phyloP scores from a whole-genome alignment of 2,797 vertebrate genomes.

The Liparis tanakae region DNA sequence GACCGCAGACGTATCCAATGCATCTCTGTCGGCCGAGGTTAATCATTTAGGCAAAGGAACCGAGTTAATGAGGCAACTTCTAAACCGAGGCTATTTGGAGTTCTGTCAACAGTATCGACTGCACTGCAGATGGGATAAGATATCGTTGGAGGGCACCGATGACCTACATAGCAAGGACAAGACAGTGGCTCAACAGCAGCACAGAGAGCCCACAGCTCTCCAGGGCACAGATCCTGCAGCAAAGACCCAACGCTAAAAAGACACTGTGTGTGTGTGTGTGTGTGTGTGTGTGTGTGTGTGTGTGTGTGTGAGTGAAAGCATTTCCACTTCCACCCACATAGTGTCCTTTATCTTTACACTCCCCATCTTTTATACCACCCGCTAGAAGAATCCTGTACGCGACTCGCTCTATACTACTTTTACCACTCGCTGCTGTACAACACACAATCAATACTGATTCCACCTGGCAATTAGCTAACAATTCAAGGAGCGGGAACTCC shows the following conservation, averaged over 20 bases:
- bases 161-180: conserved; percentile 81
- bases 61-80: conserved; percentile 79
- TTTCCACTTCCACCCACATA: conserved; percentile 56
- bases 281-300: conserved; percentile 6
- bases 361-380: conserved; percentile 66
- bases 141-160: conserved; percentile 74
- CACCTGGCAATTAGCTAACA: conserved; percentile 85
- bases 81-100: conserved; percentile 72
- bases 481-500: conserved; percentile 68
- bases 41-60: conserved; percentile 74
- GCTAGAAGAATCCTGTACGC: conserved; percentile 67
- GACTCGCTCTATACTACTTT: conserved; percentile 69
- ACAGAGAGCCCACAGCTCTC: conserved; percentile 70
- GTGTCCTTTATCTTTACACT: conserved; percentile 64
- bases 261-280: conserved; percentile 18
- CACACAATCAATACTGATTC: conserved; percentile 80
- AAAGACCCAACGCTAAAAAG: conserved; percentile 43
- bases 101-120: conserved; percentile 80
- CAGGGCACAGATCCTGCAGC: conserved; percentile 67
- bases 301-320: conserved; percentile 28
- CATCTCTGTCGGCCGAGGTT: conserved; percentile 56
- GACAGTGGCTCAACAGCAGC: conserved; percentile 68
- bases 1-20: conserved; percentile 33
- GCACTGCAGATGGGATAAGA: conserved; percentile 74
- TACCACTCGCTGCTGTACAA: conserved; percentile 69